phyloP scores from a whole-genome alignment of 2,113 vertebrate species.

The Podarcis muralis region DNA sequence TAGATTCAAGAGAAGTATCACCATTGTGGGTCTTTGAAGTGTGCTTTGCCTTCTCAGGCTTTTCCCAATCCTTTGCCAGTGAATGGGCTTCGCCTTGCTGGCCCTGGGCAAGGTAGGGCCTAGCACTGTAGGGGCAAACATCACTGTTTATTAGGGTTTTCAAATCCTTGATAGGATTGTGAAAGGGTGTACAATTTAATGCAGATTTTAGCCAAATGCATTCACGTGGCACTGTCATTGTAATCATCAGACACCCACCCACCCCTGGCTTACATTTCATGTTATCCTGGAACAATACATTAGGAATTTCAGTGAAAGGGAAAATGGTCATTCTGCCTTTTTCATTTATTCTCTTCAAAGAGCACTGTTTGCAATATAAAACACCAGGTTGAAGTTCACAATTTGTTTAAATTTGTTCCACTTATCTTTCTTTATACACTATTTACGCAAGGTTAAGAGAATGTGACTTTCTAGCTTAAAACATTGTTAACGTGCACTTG shows the following conservation, averaged over 20 bases:
- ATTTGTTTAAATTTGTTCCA: background rate
- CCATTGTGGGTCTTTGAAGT: background rate
- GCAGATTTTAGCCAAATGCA: background rate
- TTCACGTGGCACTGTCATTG: background rate
- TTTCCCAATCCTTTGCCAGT: background rate
- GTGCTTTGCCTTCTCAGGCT: background rate
- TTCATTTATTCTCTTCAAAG: background rate
- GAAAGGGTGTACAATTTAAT: background rate
- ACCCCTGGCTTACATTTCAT: rapidly evolving
- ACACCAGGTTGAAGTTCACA: background rate
- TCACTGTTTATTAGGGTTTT: background rate
- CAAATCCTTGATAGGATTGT: rapidly evolving
- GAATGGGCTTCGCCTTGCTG: background rate
- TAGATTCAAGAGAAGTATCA: rapidly evolving
- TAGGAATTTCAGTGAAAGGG: background rate
- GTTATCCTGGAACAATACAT: background rate
- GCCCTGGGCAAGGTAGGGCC: background rate
- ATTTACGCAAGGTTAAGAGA: conserved; percentile 29
- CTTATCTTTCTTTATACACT: background rate
- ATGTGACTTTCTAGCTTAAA: conserved; percentile 1
- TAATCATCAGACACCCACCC: background rate
- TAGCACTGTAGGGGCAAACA: background rate
- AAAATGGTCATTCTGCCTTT: background rate
- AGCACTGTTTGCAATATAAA: background rate
- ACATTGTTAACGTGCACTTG: background rate